Conservation (phyloP, 1,140 invertebrate genomes). For the Drosophila elegans region DNA sequence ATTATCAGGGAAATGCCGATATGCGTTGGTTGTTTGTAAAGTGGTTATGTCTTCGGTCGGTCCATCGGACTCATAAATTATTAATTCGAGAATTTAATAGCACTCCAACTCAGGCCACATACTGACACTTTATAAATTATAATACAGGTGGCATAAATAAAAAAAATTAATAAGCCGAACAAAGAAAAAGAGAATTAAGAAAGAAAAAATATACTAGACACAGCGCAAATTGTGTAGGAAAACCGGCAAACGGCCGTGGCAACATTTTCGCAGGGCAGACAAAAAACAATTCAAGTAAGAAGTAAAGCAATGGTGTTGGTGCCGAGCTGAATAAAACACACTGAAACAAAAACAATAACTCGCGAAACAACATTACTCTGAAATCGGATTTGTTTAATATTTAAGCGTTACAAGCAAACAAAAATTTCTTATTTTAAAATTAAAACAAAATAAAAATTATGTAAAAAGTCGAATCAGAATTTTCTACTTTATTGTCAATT, state of each 20-base stretch:
- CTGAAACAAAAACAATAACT: too few species aligned
- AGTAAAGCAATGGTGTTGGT: constrained; percentile 21
- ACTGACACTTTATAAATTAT: constrained; percentile 62
- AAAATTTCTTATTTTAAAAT: too few species aligned
- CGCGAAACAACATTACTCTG: too few species aligned
- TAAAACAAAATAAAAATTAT: too few species aligned
- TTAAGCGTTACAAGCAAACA: constrained; percentile 1
- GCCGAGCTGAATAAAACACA: too few species aligned
- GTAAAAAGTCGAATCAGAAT: too few species aligned
- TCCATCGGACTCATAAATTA: constrained; percentile 47
- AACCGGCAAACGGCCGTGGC: constrained; percentile 67
- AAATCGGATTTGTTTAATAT: too few species aligned
- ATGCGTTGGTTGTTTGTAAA: too few species aligned
- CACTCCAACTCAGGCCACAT: constrained; percentile 27
- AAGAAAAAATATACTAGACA: constrained; percentile 39
- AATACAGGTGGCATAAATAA: constrained; percentile 53
- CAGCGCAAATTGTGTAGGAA: constrained; percentile 70
- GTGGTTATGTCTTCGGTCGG: neutral
- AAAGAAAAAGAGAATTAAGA: constrained; percentile 13
- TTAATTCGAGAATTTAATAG: constrained; percentile 61
- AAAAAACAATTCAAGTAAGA: constrained; percentile 28
- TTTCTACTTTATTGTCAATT: too few species aligned
- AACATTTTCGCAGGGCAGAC: constrained; percentile 64
- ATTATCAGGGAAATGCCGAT: too few species aligned
- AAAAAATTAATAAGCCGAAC: constrained; percentile 40